phyloP scores from a whole-genome alignment of 30 jellyfish, hydroid and myxozoan species.

The Aurelia sp. region DNA sequence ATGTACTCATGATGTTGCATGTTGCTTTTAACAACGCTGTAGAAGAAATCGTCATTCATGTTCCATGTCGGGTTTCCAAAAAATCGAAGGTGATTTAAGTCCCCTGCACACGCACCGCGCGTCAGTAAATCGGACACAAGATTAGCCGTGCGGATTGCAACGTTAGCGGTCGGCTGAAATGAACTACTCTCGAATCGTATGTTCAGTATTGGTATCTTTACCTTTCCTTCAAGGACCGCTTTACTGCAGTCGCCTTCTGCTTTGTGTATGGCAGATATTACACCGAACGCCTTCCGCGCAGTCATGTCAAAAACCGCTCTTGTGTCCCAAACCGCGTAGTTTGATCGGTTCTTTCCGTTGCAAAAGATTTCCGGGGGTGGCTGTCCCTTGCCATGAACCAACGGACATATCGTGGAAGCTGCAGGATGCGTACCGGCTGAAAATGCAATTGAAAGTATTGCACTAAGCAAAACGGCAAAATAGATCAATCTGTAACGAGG shows the following conservation, averaged over 20 bases:
- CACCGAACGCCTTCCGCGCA: conserved; percentile 58
- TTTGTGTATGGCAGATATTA: conserved; percentile 48
- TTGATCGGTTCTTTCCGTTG: conserved; percentile 55
- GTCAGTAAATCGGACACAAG: conserved; percentile 62
- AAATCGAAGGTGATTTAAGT: conserved; percentile 14
- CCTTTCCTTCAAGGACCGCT: conserved; percentile 37
- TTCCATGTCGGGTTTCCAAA: conserved; percentile 38
- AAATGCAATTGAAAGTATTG: too few relatives aligned
- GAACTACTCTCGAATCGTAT: conserved; percentile 63
- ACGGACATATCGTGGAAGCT: conserved; percentile 12
- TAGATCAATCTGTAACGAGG: too few relatives aligned
- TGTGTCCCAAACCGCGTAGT: conserved; percentile 52
- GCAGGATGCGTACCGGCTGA: too few relatives aligned
- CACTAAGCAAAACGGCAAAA: too few relatives aligned
- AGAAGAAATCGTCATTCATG: conserved; percentile 54
- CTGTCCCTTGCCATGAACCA: conserved; percentile 30
- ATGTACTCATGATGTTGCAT: conserved; percentile 31
- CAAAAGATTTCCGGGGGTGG: conserved; percentile 33
- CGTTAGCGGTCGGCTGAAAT: conserved; percentile 41
- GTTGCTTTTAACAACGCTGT: conserved; percentile 40
- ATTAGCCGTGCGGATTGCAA: conserved; percentile 81
- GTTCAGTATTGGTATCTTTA: conserved; percentile 53
- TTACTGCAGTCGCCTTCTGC: conserved; percentile 62
- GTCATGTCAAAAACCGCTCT: conserved; percentile 64
- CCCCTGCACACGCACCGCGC: conserved; percentile 68